A percentile compares a stretch with the other conserved stretches of the same genome.
These are phyloP conservation scores for Lethenteron camtschaticum DNA, from an alignment of 2,113 vertebrate species.

Conservation along the genomic window DNA sequence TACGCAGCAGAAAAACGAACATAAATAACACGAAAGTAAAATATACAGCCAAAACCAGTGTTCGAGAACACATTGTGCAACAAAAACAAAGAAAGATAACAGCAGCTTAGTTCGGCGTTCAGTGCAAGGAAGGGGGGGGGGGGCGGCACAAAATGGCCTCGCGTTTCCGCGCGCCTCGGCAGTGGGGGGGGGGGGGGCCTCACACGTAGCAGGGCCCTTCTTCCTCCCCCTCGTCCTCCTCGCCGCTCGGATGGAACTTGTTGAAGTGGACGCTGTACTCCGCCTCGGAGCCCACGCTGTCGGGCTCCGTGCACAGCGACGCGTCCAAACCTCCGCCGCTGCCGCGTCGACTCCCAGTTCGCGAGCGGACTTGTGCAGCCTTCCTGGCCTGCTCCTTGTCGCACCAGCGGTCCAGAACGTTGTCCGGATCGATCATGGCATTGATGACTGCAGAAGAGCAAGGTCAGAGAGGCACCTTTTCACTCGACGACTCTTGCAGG, in stretches of 20 bases:
- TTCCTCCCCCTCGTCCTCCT: neutral
- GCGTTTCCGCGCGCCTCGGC: too few species aligned
- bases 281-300: neutral
- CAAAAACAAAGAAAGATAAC: too few species aligned
- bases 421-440: slow-evolving; percentile 4
- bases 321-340: neutral
- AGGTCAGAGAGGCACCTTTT: too few species aligned
- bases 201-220: slow-evolving; percentile 1
- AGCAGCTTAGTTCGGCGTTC: too few species aligned
- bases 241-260: slow-evolving; percentile 1
- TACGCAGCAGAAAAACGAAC: too few species aligned
- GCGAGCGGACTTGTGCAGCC: neutral
- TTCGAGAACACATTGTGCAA: too few species aligned
- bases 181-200: neutral
- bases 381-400: neutral
- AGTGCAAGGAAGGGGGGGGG: too few species aligned
- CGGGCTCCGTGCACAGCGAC: neutral
- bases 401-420: neutral
- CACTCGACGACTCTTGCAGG: too few species aligned
- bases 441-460: slow-evolving; percentile 2
- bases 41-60: too few species aligned
- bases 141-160: too few species aligned
- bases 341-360: neutral
- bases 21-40: too few species aligned
- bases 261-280: neutral